These are phyloP conservation scores for Clusia tigrina DNA, from an alignment of 2,888 invertebrate genomes.

Conservation along the genomic window DNA sequence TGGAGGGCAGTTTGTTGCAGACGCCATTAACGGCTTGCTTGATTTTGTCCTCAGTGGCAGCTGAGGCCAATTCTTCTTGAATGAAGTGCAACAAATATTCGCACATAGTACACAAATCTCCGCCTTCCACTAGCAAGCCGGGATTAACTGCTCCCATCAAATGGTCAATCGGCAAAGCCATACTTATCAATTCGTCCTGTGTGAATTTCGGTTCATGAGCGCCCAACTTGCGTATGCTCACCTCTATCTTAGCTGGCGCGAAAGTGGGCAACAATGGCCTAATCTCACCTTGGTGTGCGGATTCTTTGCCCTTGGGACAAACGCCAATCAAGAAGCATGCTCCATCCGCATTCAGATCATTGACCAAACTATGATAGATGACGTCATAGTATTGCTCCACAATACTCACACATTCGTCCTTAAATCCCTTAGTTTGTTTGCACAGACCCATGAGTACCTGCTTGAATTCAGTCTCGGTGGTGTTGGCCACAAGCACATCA, in stretches of 20 bases:
- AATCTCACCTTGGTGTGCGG: constrained; percentile 62
- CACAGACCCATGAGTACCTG: constrained; percentile 80
- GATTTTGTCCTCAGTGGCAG: constrained; percentile 75
- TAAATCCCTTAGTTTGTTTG: constrained; percentile 79
- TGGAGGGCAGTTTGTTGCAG: constrained; percentile 73
- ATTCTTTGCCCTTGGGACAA: constrained; percentile 54
- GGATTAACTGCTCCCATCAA: constrained; percentile 63
- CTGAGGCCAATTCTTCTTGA: constrained; percentile 76
- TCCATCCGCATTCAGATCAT: constrained; percentile 74
- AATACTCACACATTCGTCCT: constrained; percentile 76
- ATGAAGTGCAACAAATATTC: constrained; percentile 83
- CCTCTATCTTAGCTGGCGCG: constrained; percentile 63
- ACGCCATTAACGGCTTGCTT: constrained; percentile 73
- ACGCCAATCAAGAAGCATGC: constrained; percentile 74
- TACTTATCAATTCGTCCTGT: constrained; percentile 54
- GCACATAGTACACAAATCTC: constrained; percentile 76
- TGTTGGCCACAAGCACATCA: constrained; percentile 83
- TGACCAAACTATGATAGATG: constrained; percentile 75
- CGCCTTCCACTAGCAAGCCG: constrained; percentile 61
- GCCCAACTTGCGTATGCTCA: constrained; percentile 55
- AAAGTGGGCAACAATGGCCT: constrained; percentile 70
- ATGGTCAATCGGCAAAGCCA: constrained; percentile 67
- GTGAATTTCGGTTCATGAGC: constrained; percentile 56
- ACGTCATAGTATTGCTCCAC: constrained; percentile 81
- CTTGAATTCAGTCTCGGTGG: constrained; percentile 84